Percentiles rank a stretch among this genome's conserved stretches.
These are phyloP conservation scores for Operophtera brumata DNA, from an alignment of 2,888 invertebrate genomes.

Conservation along the genomic window DNA sequence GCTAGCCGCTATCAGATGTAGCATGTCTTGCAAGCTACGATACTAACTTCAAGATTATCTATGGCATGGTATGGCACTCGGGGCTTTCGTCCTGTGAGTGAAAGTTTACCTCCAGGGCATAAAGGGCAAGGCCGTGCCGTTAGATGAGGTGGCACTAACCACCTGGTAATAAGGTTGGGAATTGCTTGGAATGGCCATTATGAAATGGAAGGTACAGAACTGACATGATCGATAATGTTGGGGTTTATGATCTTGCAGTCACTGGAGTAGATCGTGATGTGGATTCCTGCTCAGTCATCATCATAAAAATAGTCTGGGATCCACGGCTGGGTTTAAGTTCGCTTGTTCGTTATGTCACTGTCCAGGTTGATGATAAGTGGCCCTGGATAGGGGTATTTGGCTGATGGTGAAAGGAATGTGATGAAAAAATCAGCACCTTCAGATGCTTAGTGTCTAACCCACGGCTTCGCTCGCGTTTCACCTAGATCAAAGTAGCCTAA, in stretches of 20 bases:
- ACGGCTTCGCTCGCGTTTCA: no score
- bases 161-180: slow-evolving; percentile 10
- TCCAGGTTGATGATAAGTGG: no score
- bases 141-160: slow-evolving; percentile 5
- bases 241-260: slow-evolving; percentile 13
- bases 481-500: no score
- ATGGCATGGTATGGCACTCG: slow-evolving; percentile 4
- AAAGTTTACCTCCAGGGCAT: slow-evolving; percentile 34
- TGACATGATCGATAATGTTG: slow-evolving; percentile 5
- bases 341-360: no score
- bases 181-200: slow-evolving; percentile 7
- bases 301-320: no score
- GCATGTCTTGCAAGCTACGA: background rate
- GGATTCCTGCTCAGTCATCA: background rate
- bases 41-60: slow-evolving; percentile 6
- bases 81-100: slow-evolving; percentile 31
- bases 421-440: no score
- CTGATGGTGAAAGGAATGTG: no score
- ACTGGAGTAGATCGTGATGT: background rate
- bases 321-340: no score
- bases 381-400: no score
- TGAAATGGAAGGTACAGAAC: slow-evolving; percentile 1
- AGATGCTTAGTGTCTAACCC: no score
- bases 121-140: slow-evolving; percentile 28
- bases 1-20: no score